A percentile compares a stretch with the other conserved stretches of the same genome.
These are phyloP conservation scores for Venusia cambrica DNA, from an alignment of 2,888 invertebrate genomes.

Conservation along the genomic window DNA sequence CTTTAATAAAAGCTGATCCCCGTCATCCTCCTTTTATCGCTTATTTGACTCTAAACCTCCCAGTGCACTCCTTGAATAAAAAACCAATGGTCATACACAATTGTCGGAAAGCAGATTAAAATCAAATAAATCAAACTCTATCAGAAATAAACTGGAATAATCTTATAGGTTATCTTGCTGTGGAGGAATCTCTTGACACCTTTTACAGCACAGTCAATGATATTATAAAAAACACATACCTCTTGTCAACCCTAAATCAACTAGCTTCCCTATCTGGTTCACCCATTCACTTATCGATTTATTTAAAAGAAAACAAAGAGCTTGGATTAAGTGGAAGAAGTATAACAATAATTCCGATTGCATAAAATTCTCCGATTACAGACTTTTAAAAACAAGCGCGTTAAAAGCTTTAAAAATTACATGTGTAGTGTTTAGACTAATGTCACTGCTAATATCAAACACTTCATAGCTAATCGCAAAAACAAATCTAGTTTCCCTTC, in stretches of 20 bases:
- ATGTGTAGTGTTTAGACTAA: too few relatives aligned
- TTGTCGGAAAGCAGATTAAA: constrained; percentile 1
- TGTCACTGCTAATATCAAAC: too few relatives aligned
- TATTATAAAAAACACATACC: constrained; percentile 1
- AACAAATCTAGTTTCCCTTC: too few relatives aligned
- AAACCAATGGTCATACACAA: neutral
- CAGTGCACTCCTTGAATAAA: neutral
- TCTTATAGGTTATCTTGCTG: neutral
- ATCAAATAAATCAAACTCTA: neutral
- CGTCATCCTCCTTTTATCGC: neutral
- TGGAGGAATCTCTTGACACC: neutral
- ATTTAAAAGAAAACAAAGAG: neutral
- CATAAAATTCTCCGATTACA: neutral
- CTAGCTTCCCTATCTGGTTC: neutral
- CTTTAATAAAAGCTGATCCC: neutral
- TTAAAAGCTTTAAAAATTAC: neutral
- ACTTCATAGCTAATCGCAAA: too few relatives aligned
- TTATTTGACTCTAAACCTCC: neutral
- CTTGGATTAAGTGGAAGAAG: constrained; percentile 2
- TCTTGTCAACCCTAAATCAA: neutral
- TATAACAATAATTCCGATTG: too few relatives aligned
- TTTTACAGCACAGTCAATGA: neutral
- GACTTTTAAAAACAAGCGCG: neutral
- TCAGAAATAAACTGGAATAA: neutral
- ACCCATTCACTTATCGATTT: neutral